phyloP scores from a whole-genome alignment of 1,140 invertebrate species.

The Chlorops oryzae region DNA sequence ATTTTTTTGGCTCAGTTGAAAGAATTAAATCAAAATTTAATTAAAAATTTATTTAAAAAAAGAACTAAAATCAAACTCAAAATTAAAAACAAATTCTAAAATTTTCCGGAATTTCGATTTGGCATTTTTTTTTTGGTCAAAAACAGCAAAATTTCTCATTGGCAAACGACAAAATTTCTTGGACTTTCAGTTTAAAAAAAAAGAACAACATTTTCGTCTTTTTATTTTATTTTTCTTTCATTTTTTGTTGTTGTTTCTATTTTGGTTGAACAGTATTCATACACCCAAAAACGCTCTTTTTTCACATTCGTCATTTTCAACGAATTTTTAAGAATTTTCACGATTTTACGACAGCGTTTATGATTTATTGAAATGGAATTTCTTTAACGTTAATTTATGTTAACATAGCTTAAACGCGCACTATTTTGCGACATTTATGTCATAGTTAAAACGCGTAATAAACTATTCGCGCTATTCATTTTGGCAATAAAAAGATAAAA shows the following conservation, averaged over 20 bases:
- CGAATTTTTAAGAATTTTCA: too few species aligned
- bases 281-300: conserved; percentile 14
- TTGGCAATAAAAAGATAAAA: conserved; percentile 19
- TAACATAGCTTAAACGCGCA: too few species aligned
- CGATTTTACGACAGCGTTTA: too few species aligned
- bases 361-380: too few species aligned
- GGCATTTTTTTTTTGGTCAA: conserved; percentile 31
- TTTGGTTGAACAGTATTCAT: conserved; percentile 6
- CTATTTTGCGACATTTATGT: too few species aligned
- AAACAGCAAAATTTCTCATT: conserved; percentile 24
- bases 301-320: too few species aligned
- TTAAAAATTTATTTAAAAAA: conserved; percentile 16
- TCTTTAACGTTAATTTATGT: too few species aligned
- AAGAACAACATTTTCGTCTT: conserved; percentile 19
- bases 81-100: conserved; percentile 15
- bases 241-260: too few species aligned
- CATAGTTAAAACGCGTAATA: too few species aligned
- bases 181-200: neutral
- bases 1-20: too few species aligned
- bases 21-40: too few species aligned
- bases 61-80: conserved; percentile 35
- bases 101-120: conserved; percentile 8
- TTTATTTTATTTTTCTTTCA: too few species aligned
- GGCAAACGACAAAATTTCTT: conserved; percentile 3
- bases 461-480: neutral